These are phyloP conservation scores for Hesperophylax magnus DNA, from an alignment of 1,140 invertebrate species.

Conservation along the genomic window DNA sequence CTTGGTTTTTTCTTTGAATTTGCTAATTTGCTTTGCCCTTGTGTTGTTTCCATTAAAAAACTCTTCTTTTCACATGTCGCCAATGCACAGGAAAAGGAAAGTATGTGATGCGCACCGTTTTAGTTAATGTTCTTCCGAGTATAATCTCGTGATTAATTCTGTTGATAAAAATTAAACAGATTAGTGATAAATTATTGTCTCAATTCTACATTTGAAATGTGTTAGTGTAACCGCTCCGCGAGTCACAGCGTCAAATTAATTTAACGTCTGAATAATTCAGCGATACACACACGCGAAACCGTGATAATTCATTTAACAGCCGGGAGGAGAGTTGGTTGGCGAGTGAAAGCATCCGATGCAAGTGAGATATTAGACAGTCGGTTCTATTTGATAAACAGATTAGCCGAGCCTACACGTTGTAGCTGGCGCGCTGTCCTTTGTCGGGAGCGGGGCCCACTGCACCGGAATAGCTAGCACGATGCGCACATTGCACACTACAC, in stretches of 20 bases:
- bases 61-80: too few relatives aligned
- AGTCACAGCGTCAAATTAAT: neutral
- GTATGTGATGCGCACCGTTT: too few relatives aligned
- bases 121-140: too few relatives aligned
- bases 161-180: too few relatives aligned
- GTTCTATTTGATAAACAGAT: conserved; percentile 52
- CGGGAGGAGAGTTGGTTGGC: neutral
- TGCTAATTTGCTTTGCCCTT: too few relatives aligned
- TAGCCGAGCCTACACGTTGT: conserved; percentile 26
- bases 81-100: too few relatives aligned
- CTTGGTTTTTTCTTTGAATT: too few relatives aligned
- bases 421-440: conserved; percentile 36
- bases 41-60: too few relatives aligned
- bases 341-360: conserved; percentile 28
- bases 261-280: neutral
- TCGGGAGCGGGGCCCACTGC: conserved; percentile 2
- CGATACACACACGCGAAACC: neutral
- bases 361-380: conserved; percentile 33
- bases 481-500: conserved; percentile 14
- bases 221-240: neutral
- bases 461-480: too few relatives aligned
- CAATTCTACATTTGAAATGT: too few relatives aligned
- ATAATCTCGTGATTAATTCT: too few relatives aligned
- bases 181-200: too few relatives aligned
- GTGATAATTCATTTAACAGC: conserved; percentile 7